These are phyloP conservation scores for Chroicocephalus ridibundus DNA, from an alignment of 2,113 vertebrate species.

Conservation along the genomic window DNA sequence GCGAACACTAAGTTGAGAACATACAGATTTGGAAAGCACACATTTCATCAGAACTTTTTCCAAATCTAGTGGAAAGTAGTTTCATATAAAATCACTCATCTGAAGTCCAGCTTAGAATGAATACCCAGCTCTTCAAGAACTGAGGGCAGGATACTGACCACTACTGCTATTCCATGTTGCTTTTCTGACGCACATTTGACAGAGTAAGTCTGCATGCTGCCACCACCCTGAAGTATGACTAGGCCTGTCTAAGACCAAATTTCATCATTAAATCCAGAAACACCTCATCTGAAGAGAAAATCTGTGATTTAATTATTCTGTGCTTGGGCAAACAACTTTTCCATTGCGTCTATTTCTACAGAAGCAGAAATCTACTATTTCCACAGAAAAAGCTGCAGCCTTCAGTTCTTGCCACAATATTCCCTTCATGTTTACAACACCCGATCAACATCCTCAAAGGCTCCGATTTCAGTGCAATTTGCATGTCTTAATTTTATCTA, in stretches of 20 bases:
- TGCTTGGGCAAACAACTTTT: background rate
- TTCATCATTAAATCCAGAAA: background rate
- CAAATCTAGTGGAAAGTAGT: background rate
- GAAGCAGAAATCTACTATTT: background rate
- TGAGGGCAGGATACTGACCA: background rate
- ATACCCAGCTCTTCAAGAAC: background rate
- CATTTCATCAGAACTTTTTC: background rate
- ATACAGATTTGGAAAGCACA: background rate
- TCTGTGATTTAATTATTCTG: background rate
- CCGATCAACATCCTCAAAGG: background rate
- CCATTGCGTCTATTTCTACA: background rate
- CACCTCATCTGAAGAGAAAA: background rate
- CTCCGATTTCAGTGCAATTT: background rate
- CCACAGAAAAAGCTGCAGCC: background rate
- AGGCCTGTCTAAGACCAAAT: background rate
- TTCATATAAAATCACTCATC: background rate
- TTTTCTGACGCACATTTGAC: background rate
- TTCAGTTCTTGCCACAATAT: background rate
- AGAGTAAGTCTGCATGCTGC: background rate
- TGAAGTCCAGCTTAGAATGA: background rate
- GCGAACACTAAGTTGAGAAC: background rate
- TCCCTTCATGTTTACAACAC: background rate
- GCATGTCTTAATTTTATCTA: background rate
- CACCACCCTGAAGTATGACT: background rate
- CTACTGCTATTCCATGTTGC: accelerated